Conservation (phyloP, 2,888 invertebrate genomes). For the Nasonovia ribisnigri region DNA sequence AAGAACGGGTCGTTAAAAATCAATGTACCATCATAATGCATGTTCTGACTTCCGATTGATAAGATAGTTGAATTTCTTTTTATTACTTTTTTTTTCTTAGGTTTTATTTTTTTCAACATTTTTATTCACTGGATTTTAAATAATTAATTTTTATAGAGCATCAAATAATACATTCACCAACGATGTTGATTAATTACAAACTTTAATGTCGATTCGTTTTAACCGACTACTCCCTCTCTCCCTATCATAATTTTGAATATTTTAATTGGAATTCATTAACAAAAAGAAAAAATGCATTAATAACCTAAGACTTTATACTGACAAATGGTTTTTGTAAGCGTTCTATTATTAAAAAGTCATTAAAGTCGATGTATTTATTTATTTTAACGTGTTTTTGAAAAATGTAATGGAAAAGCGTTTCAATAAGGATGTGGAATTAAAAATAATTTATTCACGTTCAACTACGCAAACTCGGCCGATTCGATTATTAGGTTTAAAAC, state of each 20-base stretch:
- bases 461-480: neutral
- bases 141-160: constrained; percentile 37
- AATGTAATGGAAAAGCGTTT: constrained; percentile 3
- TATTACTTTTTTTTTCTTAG: neutral
- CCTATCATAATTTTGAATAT: constrained; percentile 22
- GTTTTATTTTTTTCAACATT: neutral
- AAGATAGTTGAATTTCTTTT: constrained; percentile 17
- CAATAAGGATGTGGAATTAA: constrained; percentile 20
- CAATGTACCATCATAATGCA: constrained; percentile 52
- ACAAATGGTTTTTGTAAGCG: constrained; percentile 4
- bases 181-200: constrained; percentile 54
- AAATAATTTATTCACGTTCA: constrained; percentile 31
- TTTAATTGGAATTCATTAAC: constrained; percentile 50
- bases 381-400: constrained; percentile 16
- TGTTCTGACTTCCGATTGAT: constrained; percentile 42
- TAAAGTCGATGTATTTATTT: constrained; percentile 48
- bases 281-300: constrained; percentile 49
- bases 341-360: constrained; percentile 50
- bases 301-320: constrained; percentile 30
- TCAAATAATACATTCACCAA: constrained; percentile 37
- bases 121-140: constrained; percentile 22
- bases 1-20: constrained; percentile 36
- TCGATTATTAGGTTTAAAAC: constrained; percentile 10
- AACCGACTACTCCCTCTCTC: neutral
- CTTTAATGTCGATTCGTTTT: constrained; percentile 38